These are phyloP conservation scores for Sminthurides aquaticus DNA, from an alignment of 2,888 invertebrate species.

Conservation along the genomic window DNA sequence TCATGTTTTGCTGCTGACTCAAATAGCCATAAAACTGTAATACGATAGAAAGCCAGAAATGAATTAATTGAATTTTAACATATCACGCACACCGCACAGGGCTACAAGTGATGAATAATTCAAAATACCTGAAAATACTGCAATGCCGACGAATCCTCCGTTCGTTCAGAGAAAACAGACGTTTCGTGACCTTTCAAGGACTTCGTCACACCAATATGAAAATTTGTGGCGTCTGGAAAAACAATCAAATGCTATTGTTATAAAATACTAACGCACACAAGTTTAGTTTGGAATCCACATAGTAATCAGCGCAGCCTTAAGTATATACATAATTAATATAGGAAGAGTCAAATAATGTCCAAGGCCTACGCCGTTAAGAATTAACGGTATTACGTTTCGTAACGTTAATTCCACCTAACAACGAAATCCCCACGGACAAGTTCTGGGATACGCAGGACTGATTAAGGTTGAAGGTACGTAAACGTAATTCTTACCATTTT, in stretches of 20 bases:
- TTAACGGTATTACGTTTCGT: too few relatives aligned
- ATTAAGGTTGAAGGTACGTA: neutral
- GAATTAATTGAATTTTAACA: neutral
- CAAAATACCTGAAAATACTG: constrained; percentile 78
- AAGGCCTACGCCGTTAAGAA: too few relatives aligned
- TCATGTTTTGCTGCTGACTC: constrained; percentile 99
- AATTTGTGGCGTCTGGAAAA: constrained; percentile 62
- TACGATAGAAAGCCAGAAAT: constrained; percentile 27
- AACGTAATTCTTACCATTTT: constrained; percentile 5
- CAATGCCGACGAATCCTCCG: constrained; percentile 95
- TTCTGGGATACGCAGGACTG: neutral
- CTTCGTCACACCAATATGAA: constrained; percentile 66
- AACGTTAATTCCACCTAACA: too few relatives aligned
- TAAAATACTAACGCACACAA: too few relatives aligned
- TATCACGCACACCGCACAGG: too few relatives aligned
- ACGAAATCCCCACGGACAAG: neutral
- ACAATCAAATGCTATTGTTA: neutral
- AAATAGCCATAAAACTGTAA: constrained; percentile 92
- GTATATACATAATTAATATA: too few relatives aligned
- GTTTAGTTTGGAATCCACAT: too few relatives aligned
- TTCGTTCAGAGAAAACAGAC: constrained; percentile 89
- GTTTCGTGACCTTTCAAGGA: constrained; percentile 51
- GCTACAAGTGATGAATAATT: neutral
- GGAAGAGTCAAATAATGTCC: too few relatives aligned
- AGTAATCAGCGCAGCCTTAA: too few relatives aligned